phyloP scores from a whole-genome alignment of 2,888 invertebrate genomes.

The Saturnia pavonia region DNA sequence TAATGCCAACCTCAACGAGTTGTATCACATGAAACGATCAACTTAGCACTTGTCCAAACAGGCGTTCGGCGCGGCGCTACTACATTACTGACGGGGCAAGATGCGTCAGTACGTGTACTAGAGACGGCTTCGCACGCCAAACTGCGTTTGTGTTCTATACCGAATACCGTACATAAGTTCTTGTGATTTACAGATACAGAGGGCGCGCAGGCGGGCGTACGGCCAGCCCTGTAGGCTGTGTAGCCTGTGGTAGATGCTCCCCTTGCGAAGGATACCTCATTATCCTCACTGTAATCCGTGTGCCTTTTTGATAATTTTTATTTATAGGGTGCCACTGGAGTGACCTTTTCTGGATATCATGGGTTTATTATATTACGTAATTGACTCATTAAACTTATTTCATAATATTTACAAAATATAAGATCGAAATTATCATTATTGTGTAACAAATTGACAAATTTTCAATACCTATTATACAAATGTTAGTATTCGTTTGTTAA shows the following conservation, averaged over 20 bases:
- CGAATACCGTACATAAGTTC: conserved; percentile 62
- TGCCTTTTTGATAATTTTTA: conserved; percentile 76
- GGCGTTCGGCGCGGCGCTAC: conserved; percentile 42
- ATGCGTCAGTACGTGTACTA: conserved; percentile 47
- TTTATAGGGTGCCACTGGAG: conserved; percentile 60
- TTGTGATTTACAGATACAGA: conserved; percentile 58
- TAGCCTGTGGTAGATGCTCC: conserved; percentile 48
- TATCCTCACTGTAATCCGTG: conserved; percentile 78
- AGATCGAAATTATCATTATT: not conserved
- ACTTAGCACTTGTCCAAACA: conserved; percentile 78
- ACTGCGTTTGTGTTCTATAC: conserved; percentile 63
- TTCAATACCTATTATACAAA: no score
- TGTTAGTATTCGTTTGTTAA: no score
- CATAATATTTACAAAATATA: not conserved
- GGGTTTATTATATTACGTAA: conserved; percentile 32
- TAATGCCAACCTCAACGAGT: conserved; percentile 72
- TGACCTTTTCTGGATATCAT: conserved; percentile 55
- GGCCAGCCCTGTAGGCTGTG: conserved; percentile 45
- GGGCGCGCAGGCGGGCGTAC: conserved; percentile 64
- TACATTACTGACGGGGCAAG: conserved; percentile 58
- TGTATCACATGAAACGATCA: conserved; percentile 79
- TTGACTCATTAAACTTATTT: conserved; percentile 13
- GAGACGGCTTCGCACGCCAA: conserved; percentile 71
- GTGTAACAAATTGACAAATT: not conserved
- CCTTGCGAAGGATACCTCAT: conserved; percentile 77